A percentile compares a stretch with the other conserved stretches of the same genome.
These are phyloP conservation scores for Falco concolor DNA, from an alignment of 2,797 vertebrate species.

Conservation along the genomic window DNA sequence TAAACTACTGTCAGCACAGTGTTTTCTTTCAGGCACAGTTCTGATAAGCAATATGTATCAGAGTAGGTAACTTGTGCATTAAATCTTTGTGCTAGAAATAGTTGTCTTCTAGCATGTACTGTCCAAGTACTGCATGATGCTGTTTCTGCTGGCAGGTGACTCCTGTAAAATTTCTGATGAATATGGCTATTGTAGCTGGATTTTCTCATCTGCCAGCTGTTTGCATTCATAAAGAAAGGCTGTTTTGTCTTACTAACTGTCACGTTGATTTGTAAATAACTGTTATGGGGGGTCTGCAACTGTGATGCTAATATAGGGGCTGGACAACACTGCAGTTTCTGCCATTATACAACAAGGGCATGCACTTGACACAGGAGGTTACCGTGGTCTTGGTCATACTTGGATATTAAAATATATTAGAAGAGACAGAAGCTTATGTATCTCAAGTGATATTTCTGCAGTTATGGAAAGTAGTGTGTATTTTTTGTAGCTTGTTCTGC, in stretches of 20 bases:
- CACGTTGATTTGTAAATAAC: neutral
- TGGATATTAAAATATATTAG: neutral
- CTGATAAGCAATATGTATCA: neutral
- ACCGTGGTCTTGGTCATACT: neutral
- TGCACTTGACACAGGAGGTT: neutral
- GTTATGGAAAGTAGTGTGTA: neutral
- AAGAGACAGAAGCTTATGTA: neutral
- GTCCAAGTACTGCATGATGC: neutral
- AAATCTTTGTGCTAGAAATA: neutral
- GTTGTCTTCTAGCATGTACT: neutral
- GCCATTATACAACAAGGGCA: neutral
- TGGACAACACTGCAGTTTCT: neutral
- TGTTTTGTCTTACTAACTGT: neutral
- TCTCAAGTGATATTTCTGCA: neutral
- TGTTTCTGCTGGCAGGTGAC: neutral
- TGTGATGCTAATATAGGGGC: neutral
- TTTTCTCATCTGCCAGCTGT: neutral
- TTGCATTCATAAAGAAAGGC: neutral
- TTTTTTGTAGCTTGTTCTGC: neutral
- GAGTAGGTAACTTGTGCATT: neutral
- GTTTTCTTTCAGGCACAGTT: neutral
- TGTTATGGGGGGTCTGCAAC: neutral
- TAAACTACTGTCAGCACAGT: neutral
- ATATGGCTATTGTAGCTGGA: neutral
- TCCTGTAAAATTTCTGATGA: neutral